A percentile compares a stretch with the other conserved stretches of the same genome.
Evolutionary conservation across 2,113 vertebrate species (phyloP).

Genomic region (Chamaetylas fuelleborni): DNA sequence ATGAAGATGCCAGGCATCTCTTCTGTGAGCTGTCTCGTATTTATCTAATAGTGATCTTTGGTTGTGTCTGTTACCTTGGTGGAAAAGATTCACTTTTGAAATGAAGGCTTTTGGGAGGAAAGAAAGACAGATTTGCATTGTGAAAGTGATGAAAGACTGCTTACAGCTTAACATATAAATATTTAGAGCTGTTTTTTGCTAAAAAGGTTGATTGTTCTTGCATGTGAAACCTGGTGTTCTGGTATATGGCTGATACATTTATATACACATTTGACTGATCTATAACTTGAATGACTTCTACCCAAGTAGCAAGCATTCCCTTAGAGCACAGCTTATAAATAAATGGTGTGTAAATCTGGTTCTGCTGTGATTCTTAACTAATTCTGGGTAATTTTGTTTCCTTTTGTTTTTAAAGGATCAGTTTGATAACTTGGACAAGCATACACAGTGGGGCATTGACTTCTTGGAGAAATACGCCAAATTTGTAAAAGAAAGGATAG

Average conservation of each 20-base stretch:
- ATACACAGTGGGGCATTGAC: constrained; percentile 98
- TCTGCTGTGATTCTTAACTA: background rate
- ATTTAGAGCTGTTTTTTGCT: background rate
- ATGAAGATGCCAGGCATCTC: background rate
- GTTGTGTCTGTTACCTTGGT: background rate
- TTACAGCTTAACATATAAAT: background rate
- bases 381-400: background rate
- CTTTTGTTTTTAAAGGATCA: constrained; percentile 86
- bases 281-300: background rate
- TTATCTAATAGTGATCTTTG: background rate
- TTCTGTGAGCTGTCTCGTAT: background rate
- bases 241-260: background rate
- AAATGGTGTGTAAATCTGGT: background rate
- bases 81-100: background rate
- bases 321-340: background rate
- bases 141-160: background rate
- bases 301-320: background rate
- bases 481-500: constrained; percentile 98
- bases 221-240: background rate
- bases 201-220: background rate
- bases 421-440: constrained; percentile 98
- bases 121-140: background rate
- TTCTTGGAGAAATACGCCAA: constrained; percentile 97
- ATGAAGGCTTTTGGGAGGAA: background rate
- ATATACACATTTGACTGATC: rapidly evolving